Evolutionary conservation across 2,113 vertebrate genomes (phyloP), one percentile per base, ranked within the genome.

Genomic region (Pelvicachromis taeniatus): DNA sequence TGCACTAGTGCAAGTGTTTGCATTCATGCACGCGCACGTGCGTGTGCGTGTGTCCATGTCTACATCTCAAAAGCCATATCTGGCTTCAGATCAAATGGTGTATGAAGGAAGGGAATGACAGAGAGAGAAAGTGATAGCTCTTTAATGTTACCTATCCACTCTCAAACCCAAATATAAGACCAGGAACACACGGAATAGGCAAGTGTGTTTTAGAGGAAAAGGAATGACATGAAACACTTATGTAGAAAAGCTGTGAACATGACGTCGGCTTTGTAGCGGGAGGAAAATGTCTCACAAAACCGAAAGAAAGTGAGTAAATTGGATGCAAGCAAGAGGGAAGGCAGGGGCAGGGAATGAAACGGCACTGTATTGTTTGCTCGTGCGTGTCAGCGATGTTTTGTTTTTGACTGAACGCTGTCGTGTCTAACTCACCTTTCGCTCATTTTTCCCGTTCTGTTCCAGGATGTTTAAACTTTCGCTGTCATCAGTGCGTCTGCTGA

Each of bases 71-170:
- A 95, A 95, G 89, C 90, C 89, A 85, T 90, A 95, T 95, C 94
- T 89, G 78, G 88, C 91, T 94, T 92, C 70, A 95, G 93, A 95
- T 95, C 94, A 95, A 95, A 94, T 91, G 87, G 61, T 80, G 93
- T 93, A 92, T 88, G 93, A 96, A 95, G 93, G 87, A 95, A 88
- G 88, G 92, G 92, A 94, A 90, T 95, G 94, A 94, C 93, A 94
- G 88, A 91, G 85, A 87, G 91, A 89, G 89, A 87, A 94, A 95
- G 89, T 94, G 94, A 95, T 94, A 91, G 92, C 91, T 92, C 92
- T 94, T 93, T 94, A 94, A 94, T 90, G 92, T 90, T 94, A 93
- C 92, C 95, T 89, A 93, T 95, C 92, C 92, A 94, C 94, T 94
- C 91, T 92, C 89, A 90, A 91, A 91, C 91, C 88, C 88, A 93